Conservation (phyloP, 1,140 invertebrate species). For the Eurosta solidaginis region DNA sequence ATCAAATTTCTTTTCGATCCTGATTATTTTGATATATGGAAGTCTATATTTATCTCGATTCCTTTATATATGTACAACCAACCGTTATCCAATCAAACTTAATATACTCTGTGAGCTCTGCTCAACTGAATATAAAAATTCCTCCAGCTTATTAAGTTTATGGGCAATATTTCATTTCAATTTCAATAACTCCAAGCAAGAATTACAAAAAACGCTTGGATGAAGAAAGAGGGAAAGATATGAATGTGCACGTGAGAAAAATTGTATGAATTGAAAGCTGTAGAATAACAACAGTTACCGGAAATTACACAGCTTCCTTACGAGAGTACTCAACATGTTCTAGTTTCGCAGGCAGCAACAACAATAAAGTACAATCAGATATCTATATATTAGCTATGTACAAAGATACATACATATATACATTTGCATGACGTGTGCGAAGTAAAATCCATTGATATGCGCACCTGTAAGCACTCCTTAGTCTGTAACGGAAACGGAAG, state of each 20-base stretch:
- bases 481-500: constrained; percentile 21
- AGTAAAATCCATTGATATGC: background rate
- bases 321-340: background rate
- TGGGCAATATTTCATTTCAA: background rate
- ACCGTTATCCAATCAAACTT: too few species aligned
- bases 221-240: background rate
- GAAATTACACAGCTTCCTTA: background rate
- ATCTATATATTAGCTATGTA: background rate
- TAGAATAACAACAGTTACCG: background rate
- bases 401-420: background rate
- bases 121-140: background rate
- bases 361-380: background rate
- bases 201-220: background rate
- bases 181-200: constrained; percentile 8
- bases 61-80: too few species aligned
- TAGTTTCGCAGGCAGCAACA: background rate
- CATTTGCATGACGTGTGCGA: too few species aligned
- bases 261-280: background rate
- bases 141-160: background rate
- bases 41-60: too few species aligned
- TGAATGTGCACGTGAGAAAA: background rate
- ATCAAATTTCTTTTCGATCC: too few species aligned
- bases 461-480: background rate
- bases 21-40: too few species aligned
- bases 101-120: too few species aligned